Conservation (phyloP, 1,140 invertebrate species). For the Maniola jurtina region DNA sequence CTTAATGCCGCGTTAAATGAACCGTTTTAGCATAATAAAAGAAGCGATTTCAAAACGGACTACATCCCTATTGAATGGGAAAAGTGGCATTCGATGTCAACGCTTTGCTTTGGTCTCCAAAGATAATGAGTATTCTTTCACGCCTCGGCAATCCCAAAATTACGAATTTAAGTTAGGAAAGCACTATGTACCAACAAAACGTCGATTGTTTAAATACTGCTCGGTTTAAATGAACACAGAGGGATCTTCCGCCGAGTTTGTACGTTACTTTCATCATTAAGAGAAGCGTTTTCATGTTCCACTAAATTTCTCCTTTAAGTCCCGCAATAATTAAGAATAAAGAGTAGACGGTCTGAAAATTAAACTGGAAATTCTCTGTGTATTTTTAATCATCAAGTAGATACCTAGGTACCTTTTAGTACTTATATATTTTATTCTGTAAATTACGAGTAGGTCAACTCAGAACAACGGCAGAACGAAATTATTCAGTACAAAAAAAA, state of each 20-base stretch:
- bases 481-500: conserved; percentile 27
- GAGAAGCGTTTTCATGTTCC: conserved; percentile 30
- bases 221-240: conserved; percentile 26
- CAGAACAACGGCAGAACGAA: conserved; percentile 3
- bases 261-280: conserved; percentile 30
- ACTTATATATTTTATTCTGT: conserved; percentile 17
- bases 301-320: conserved; percentile 29
- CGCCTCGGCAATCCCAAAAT: conserved; percentile 42
- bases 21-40: conserved; percentile 73
- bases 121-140: conserved; percentile 50
- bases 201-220: conserved; percentile 31
- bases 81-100: conserved; percentile 47
- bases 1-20: conserved; percentile 74
- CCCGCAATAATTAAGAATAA: conserved; percentile 31
- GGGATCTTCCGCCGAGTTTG: conserved; percentile 23
- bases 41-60: conserved; percentile 67
- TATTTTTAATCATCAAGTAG: conserved; percentile 17
- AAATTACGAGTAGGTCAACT: conserved; percentile 19
- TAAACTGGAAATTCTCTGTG: conserved; percentile 24
- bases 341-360: conserved; percentile 24
- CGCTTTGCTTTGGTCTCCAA: conserved; percentile 46
- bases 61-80: conserved; percentile 59
- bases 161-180: conserved; percentile 44
- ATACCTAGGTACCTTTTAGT: conserved; percentile 4
- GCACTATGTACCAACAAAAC: conserved; percentile 46